Percentiles rank a stretch among this genome's conserved stretches.
Conservation (phyloP, 2,888 invertebrate species). For the Cynaeus angustus region DNA sequence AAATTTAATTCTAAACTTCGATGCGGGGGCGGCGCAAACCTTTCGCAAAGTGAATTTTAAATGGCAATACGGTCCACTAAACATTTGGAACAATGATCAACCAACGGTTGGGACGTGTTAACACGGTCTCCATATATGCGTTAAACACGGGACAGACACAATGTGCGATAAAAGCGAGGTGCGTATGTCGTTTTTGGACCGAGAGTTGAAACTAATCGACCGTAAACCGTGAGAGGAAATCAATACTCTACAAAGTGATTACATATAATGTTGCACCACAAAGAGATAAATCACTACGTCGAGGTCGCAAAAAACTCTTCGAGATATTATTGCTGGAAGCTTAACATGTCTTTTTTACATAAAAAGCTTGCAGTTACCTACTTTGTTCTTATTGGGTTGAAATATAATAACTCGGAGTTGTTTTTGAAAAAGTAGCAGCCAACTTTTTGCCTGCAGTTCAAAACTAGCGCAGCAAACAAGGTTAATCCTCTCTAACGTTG, state of each 20-base stretch:
- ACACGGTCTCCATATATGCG: conserved; percentile 48
- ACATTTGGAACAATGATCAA: conserved; percentile 55
- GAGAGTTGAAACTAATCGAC: conserved; percentile 54
- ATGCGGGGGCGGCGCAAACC: conserved; percentile 8
- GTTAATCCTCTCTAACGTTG: too few relatives aligned
- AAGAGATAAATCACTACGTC: conserved; percentile 44
- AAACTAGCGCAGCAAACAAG: too few relatives aligned
- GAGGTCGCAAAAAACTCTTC: not conserved
- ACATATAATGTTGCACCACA: conserved; percentile 49
- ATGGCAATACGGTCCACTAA: conserved; percentile 54
- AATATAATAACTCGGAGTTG: too few relatives aligned
- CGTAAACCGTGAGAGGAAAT: conserved; percentile 55
- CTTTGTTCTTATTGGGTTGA: too few relatives aligned
- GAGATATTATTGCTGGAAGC: too few relatives aligned
- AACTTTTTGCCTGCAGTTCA: too few relatives aligned
- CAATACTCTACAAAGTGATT: conserved; percentile 52
- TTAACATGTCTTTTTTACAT: too few relatives aligned
- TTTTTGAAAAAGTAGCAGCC: too few relatives aligned
- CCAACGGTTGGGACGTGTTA: conserved; percentile 45
- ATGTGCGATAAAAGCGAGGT: conserved; percentile 48
- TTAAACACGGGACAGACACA: conserved; percentile 46
- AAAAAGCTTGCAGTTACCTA: too few relatives aligned
- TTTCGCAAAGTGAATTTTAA: conserved; percentile 55
- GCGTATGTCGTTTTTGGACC: conserved; percentile 49
- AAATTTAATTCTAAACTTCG: conserved; percentile 29